Evolutionary conservation across 2,113 vertebrate genomes (phyloP), one percentile per base, ranked within the genome.

Genomic region (Thamnophis sirtalis): DNA sequence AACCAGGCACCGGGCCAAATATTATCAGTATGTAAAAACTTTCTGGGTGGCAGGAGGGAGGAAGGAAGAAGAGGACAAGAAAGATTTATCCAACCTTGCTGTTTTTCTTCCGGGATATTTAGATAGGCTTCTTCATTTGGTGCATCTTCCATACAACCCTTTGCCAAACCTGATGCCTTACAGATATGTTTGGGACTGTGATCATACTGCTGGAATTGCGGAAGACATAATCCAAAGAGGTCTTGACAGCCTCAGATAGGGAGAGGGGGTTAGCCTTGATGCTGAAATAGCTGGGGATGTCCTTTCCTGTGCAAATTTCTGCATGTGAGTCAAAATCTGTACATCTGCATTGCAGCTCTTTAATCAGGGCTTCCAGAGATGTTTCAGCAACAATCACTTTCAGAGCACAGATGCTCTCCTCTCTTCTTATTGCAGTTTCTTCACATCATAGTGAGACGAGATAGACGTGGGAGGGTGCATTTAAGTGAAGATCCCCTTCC

Each of bases 381-480:
- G 21, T 50, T 33, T 33, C 21, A 33, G 54, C 22, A 54, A 48
- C 58, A 4, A 48, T 26, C 10, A 2, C 43, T 85, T 85, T 38
- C 21, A 24, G 21, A 63, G 55, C 48, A 15, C 6, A 60, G 21
- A 63, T 24, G 43, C 7, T n/a, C n/a, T n/a, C 51, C 15, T 88
- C 50, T 86, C 19, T 89, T 54, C 6, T 93, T 94, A 92, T 9
- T 22, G 93, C 1, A 84, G 89, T 91, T 94, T 93, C 90, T 55
- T 56, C 26, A 38, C 22, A 88, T 21, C 89, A 85, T 92, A 92
- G 19, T 92, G 55, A 88, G 91, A 93, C 86, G 88, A 94, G 94
- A 94, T 94, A 28, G 9, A 96, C 80, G 73, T 88, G 56, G 0
- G 4, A 54, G 80, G 92, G 84, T 96, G 73, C 58, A 86, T 95